Evolutionary conservation across 1,140 invertebrate species (phyloP).

Genomic region (Elymnias hypermnestra): DNA sequence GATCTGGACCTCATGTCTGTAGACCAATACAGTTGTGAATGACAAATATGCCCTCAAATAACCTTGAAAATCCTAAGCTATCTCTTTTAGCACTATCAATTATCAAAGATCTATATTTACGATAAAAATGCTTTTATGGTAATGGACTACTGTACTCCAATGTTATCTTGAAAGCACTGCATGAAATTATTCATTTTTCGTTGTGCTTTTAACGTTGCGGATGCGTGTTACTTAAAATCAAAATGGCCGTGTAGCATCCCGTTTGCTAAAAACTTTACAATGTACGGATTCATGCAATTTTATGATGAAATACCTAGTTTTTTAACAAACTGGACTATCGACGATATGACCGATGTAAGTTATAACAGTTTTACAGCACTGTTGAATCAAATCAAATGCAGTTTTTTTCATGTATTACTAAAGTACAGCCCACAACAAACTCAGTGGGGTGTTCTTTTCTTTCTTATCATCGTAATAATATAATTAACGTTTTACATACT

Average conservation of each 20-base stretch:
- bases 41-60: too few relatives aligned
- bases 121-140: slow-evolving; percentile 66
- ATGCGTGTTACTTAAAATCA: slow-evolving; percentile 2
- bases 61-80: too few relatives aligned
- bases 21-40: too few relatives aligned
- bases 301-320: slow-evolving; percentile 24
- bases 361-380: too few relatives aligned
- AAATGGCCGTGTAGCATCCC: not conserved
- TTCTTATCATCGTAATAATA: too few relatives aligned
- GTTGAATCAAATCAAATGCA: too few relatives aligned
- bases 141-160: slow-evolving; percentile 62
- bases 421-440: too few relatives aligned
- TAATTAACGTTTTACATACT: too few relatives aligned
- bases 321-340: slow-evolving; percentile 33
- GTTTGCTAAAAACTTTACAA: not conserved
- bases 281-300: slow-evolving; percentile 11
- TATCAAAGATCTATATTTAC: slow-evolving; percentile 19
- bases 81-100: slow-evolving; percentile 45
- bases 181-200: slow-evolving; percentile 25
- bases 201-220: slow-evolving; percentile 7
- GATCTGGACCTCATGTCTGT: too few relatives aligned
- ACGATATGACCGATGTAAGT: slow-evolving; percentile 42
- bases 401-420: too few relatives aligned
- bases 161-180: slow-evolving; percentile 38
- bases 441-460: too few relatives aligned